These are phyloP conservation scores for Cancer borealis DNA, from an alignment of 2,888 invertebrate species.

Conservation along the genomic window DNA sequence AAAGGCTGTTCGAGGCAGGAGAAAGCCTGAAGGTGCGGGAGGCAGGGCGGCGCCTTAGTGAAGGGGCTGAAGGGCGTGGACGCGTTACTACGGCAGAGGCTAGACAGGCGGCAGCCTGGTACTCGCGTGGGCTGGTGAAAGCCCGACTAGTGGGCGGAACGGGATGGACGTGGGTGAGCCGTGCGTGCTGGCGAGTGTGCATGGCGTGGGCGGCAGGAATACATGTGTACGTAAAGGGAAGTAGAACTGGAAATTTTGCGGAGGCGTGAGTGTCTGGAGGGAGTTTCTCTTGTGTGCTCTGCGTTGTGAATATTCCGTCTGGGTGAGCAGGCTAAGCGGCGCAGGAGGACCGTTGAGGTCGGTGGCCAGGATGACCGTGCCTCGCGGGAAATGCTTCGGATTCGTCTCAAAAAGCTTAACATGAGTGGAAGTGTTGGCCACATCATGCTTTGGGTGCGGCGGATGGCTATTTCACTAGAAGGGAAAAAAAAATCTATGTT, in stretches of 20 bases:
- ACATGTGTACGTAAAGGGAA: not conserved
- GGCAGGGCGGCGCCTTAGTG: not conserved
- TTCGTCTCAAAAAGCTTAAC: too few relatives aligned
- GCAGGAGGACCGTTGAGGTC: not conserved
- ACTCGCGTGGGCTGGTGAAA: not conserved
- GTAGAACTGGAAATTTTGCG: not conserved
- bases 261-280: not conserved
- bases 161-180: not conserved
- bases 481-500: too few relatives aligned
- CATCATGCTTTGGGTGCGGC: too few relatives aligned
- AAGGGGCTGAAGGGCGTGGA: not conserved
- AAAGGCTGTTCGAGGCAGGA: not conserved
- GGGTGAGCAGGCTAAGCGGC: not conserved
- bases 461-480: too few relatives aligned
- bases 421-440: too few relatives aligned
- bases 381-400: not conserved
- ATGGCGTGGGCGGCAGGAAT: constrained; percentile 22
- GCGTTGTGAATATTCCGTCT: not conserved
- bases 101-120: not conserved
- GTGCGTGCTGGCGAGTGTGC: not conserved
- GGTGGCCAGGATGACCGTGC: not conserved
- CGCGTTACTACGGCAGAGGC: not conserved
- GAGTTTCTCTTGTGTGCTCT: not conserved
- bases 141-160: not conserved
- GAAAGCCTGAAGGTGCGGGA: constrained; percentile 40